Base-by-base conservation (phyloP, 1,140 invertebrate species). In the Drosophila fuyamai region DNA sequence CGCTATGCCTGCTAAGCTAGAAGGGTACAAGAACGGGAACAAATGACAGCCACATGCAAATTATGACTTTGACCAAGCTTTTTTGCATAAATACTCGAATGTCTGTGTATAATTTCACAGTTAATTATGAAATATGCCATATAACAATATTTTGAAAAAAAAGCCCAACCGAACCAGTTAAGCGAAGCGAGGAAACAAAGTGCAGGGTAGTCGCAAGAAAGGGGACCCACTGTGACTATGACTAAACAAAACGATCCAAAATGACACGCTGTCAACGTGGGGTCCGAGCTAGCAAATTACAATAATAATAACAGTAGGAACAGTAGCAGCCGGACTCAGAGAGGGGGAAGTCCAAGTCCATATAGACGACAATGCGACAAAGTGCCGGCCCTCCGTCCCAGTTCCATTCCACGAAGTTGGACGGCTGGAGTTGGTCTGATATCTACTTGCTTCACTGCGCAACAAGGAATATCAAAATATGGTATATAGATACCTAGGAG, bases 291-390 rank as follows among this genome's bases (percentile, higher is more conserved):
- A 66, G 83, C 82, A 86, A 86, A 86, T 86, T 88, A 83, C 83
- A 86, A 88, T 86, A 86, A 86, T 86, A 86, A 82, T 86, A 88
- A 88, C 76, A 82, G 76, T 85, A 85, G 68, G 85, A 81, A 86
- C 82, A 79, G 82, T 86, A 86, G 82, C 82, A 63, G 73, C 13
- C 56, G 51, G 51, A 57, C 27, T 16, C 12, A 35, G 50, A n/a
- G 9, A 29, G 27, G 63, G 35, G 14, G 27, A 77, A 32, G 13
- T 50, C 27, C 43, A 79, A 54, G 71, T 73, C 50, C 83, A 66
- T 36, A 29, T 65, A 18, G 60, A 76, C 73, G 84, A 86, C 82
- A 86, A 86, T 86, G 79, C 82, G 82, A 86, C 82, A 82, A 86
- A 88, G 79, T 88, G 82, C 75, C 82, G 40, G 66, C 50, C 70